Evolutionary conservation across 2,888 invertebrate species (phyloP).

Genomic region (Silvanus unidentatus): DNA sequence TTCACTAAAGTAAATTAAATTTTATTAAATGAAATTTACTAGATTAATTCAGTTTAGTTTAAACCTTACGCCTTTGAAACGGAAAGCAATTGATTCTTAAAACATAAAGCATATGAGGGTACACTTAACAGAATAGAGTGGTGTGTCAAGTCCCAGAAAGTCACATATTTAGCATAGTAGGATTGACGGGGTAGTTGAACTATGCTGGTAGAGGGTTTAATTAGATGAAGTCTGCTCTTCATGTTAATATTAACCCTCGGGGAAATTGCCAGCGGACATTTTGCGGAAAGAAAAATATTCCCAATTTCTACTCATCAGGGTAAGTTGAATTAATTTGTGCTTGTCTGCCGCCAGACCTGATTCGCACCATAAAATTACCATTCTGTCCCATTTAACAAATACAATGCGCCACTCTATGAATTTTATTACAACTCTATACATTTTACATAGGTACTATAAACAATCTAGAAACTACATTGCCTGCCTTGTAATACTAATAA

Average conservation of each 20-base stretch:
- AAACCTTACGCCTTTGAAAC: too few relatives aligned
- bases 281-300: conserved; percentile 38
- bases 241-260: conserved; percentile 37
- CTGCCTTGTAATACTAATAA: too few relatives aligned
- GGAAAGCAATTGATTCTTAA: too few relatives aligned
- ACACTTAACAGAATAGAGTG: too few relatives aligned
- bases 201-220: conserved; percentile 34
- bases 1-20: too few relatives aligned
- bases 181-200: conserved; percentile 29
- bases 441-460: too few relatives aligned
- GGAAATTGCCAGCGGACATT: conserved; percentile 41
- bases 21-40: too few relatives aligned
- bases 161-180: conserved; percentile 21
- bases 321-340: conserved; percentile 36
- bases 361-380: conserved; percentile 24
- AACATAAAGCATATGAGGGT: too few relatives aligned
- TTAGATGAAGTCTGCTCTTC: conserved; percentile 35
- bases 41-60: too few relatives aligned
- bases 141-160: conserved; percentile 7
- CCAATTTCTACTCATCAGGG: conserved; percentile 37
- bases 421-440: too few relatives aligned
- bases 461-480: too few relatives aligned
- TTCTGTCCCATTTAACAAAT: conserved; percentile 24
- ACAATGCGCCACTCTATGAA: conserved; percentile 7
- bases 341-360: conserved; percentile 25